Conservation (phyloP, 1,140 invertebrate genomes). For the Carposina sasakii region DNA sequence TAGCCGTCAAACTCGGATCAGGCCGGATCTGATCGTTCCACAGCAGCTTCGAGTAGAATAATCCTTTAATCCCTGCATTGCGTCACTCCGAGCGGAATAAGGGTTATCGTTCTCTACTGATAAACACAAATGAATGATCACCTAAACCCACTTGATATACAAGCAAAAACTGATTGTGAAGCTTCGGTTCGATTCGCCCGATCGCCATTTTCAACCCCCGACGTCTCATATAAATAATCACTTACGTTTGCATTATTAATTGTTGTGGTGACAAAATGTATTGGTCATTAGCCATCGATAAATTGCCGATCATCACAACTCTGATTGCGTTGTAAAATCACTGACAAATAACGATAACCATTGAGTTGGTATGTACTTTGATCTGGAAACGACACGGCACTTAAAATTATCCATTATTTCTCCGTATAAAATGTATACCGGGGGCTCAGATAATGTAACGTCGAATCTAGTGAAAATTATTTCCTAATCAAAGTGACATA, state of each 20-base stretch:
- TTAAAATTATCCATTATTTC: neutral
- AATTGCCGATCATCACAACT: slow-evolving; percentile 35
- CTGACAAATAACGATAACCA: neutral
- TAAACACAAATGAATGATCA: slow-evolving; percentile 63
- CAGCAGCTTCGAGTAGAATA: slow-evolving; percentile 52
- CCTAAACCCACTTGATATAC: slow-evolving; percentile 39
- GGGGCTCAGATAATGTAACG: too few species aligned
- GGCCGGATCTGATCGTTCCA: slow-evolving; percentile 47
- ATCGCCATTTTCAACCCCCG: slow-evolving; percentile 26
- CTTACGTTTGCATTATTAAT: slow-evolving; percentile 49
- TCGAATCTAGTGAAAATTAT: too few species aligned
- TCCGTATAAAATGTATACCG: too few species aligned
- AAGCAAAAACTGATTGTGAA: slow-evolving; percentile 53
- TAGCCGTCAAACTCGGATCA: slow-evolving; percentile 39
- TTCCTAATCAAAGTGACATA: too few species aligned
- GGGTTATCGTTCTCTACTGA: slow-evolving; percentile 62
- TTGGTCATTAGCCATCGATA: slow-evolving; percentile 46
- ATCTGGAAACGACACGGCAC: neutral
- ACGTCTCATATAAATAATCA: slow-evolving; percentile 33
- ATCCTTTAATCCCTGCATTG: slow-evolving; percentile 68
- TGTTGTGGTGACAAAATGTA: slow-evolving; percentile 48
- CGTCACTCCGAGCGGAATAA: slow-evolving; percentile 61
- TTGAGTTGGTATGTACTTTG: neutral
- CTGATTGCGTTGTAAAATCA: neutral
- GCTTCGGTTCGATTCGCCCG: slow-evolving; percentile 32